Percentiles rank a stretch among this genome's conserved stretches.
These are phyloP conservation scores for Carapus acus DNA, from an alignment of 2,797 vertebrate genomes.

Conservation along the genomic window DNA sequence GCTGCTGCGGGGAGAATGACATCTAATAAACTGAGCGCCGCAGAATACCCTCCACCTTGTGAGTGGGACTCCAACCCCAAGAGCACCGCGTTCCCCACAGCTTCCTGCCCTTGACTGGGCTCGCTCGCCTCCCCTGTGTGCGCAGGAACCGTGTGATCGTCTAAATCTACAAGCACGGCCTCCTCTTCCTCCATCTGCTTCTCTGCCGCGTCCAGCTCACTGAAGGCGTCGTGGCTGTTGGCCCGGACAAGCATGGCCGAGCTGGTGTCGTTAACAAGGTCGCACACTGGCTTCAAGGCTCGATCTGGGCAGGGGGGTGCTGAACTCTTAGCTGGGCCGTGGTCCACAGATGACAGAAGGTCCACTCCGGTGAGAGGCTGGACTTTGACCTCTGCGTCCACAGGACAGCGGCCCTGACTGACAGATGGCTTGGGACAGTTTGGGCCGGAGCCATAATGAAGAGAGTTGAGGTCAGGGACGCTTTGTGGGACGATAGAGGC, in stretches of 20 bases:
- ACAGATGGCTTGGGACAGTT: conserved; percentile 33
- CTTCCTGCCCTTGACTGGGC: neutral
- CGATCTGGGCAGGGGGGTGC: conserved; percentile 72
- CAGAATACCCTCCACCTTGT: conserved; percentile 40
- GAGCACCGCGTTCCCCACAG: conserved; percentile 19
- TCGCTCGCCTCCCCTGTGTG: conserved; percentile 13
- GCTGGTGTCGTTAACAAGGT: conserved; percentile 86
- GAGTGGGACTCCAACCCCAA: conserved; percentile 28
- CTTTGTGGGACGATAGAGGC: conserved; percentile 42
- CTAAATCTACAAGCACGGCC: conserved; percentile 70
- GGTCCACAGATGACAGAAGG: conserved; percentile 87
- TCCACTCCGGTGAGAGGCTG: conserved; percentile 82
- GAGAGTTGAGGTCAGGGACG: conserved; percentile 67
- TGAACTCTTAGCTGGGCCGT: conserved; percentile 64
- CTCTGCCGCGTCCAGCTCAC: conserved; percentile 65
- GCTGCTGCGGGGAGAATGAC: conserved; percentile 65
- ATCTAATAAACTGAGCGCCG: conserved; percentile 56
- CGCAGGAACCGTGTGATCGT: conserved; percentile 55
- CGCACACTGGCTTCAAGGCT: conserved; percentile 83
- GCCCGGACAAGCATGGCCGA: conserved; percentile 66
- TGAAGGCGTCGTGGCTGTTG: conserved; percentile 69
- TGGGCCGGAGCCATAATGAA: conserved; percentile 62
- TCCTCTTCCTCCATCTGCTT: conserved; percentile 55
- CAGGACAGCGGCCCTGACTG: conserved; percentile 33
- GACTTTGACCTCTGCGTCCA: conserved; percentile 63